These are phyloP conservation scores for Passerculus sandwichensis DNA, from an alignment of 2,797 vertebrate species.

Conservation along the genomic window DNA sequence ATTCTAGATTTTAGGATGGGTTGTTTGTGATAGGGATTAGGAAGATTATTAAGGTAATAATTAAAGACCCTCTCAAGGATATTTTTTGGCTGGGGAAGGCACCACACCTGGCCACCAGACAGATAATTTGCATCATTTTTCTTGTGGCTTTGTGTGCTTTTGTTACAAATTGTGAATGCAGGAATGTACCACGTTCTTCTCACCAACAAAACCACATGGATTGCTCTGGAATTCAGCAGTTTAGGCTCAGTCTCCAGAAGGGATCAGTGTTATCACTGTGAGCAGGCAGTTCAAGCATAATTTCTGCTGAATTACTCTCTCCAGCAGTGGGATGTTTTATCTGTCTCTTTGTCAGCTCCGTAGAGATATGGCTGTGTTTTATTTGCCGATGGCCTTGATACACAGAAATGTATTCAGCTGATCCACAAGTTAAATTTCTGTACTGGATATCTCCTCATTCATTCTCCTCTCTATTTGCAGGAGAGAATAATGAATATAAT, in stretches of 20 bases:
- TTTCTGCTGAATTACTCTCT: conserved; percentile 9
- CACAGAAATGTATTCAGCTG: background rate
- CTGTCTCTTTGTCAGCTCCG: conserved; percentile 22
- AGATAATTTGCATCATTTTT: background rate
- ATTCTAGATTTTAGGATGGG: background rate
- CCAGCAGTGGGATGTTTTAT: conserved; percentile 17
- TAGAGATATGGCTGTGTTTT: background rate
- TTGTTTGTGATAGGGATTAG: background rate
- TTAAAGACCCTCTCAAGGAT: background rate
- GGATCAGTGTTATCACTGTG: background rate
- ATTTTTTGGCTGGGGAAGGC: background rate
- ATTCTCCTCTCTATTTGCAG: background rate
- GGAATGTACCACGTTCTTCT: background rate
- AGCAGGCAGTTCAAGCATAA: background rate
- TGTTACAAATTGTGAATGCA: background rate
- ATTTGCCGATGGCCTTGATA: conserved; percentile 13
- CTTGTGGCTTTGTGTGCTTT: background rate
- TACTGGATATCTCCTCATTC: background rate
- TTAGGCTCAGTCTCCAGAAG: background rate
- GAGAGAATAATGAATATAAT: background rate
- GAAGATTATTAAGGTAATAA: background rate
- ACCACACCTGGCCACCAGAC: background rate
- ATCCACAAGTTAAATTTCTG: background rate
- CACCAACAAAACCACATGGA: background rate
- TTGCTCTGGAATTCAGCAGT: background rate